These are phyloP conservation scores for Plagiodera versicolora DNA, from an alignment of 2,888 invertebrate genomes.

Conservation along the genomic window DNA sequence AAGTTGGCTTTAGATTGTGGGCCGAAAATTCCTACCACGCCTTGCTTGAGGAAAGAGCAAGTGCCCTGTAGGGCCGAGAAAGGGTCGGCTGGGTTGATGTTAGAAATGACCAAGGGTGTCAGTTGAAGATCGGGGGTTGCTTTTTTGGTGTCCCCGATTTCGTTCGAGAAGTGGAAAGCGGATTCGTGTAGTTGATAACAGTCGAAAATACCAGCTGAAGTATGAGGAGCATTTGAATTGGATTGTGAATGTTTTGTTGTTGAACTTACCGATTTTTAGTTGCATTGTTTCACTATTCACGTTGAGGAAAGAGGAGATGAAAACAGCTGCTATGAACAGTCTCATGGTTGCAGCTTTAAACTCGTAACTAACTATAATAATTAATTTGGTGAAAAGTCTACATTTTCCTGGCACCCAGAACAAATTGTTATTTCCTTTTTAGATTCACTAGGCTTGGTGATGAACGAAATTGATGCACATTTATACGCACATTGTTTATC, in stretches of 20 bases:
- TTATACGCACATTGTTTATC: neutral
- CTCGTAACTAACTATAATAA: neutral
- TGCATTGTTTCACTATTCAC: neutral
- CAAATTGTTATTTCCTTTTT: conserved; percentile 12
- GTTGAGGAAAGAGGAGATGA: neutral
- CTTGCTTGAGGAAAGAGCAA: conserved; percentile 49
- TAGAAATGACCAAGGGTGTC: conserved; percentile 8
- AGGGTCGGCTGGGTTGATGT: conserved; percentile 28
- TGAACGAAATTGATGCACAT: no score
- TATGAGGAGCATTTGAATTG: neutral
- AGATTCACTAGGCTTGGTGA: conserved; percentile 1
- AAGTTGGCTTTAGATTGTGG: conserved; percentile 20
- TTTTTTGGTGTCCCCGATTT: conserved; percentile 23
- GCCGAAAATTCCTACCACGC: conserved; percentile 57
- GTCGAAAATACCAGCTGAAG: conserved; percentile 36
- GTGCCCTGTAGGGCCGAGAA: conserved; percentile 30
- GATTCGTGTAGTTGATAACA: conserved; percentile 27
- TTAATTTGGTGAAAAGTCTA: neutral
- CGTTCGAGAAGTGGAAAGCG: conserved; percentile 30
- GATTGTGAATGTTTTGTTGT: neutral
- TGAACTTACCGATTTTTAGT: conserved; percentile 7
- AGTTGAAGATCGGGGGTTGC: conserved; percentile 12
- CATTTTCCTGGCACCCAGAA: neutral
- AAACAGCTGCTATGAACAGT: neutral
- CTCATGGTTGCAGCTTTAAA: no score